These are phyloP conservation scores for Trematocara nigrifrons DNA, from an alignment of 2,113 vertebrate genomes.

Conservation along the genomic window DNA sequence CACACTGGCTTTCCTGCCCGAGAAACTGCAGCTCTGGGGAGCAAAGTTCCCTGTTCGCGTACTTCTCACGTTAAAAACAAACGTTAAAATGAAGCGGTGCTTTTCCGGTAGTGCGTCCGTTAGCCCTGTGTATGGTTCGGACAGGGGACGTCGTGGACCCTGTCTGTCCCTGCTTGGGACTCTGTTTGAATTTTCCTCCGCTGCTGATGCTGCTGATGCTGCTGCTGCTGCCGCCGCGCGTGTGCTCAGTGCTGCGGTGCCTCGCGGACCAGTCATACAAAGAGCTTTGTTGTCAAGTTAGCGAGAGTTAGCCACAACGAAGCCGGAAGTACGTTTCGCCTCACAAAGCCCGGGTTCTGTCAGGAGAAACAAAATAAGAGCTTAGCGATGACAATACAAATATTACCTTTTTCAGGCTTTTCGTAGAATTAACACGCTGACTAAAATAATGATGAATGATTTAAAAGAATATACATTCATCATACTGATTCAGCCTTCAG, in stretches of 20 bases:
- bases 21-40: neutral
- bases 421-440: neutral
- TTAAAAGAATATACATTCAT: neutral
- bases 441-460: neutral
- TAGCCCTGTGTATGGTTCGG: neutral
- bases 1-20: conserved; percentile 22
- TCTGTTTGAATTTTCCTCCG: neutral
- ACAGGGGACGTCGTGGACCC: neutral
- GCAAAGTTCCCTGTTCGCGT: conserved; percentile 35
- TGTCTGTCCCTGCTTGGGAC: conserved; percentile 38
- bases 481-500: no score
- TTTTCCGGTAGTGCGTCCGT: neutral
- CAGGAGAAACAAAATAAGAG: neutral
- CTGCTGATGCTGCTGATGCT: neutral
- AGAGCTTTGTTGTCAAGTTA: conserved; percentile 18
- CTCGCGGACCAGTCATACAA: conserved; percentile 53
- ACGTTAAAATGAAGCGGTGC: neutral
- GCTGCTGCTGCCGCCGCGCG: conserved; percentile 2
- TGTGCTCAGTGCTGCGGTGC: conserved; percentile 2
- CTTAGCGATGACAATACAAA: neutral
- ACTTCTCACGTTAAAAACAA: neutral
- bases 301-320: fast-evolving
- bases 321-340: neutral
- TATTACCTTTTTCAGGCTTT: no score
- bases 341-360: neutral